Evolutionary conservation across 2,888 invertebrate genomes (phyloP).

Genomic region (Eledone cirrhosa): DNA sequence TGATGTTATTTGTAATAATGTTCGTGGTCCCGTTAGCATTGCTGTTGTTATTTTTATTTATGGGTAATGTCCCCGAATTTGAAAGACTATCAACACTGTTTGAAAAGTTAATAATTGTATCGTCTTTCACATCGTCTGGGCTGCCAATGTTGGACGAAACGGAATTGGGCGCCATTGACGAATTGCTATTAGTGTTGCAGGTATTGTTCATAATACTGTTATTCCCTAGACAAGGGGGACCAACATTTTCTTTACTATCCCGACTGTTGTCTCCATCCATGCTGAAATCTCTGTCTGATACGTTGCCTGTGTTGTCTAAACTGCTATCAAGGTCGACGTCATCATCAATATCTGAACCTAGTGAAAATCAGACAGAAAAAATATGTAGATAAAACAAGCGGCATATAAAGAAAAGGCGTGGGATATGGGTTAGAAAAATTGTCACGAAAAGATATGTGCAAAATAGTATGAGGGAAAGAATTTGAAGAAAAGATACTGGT

Average conservation of each 20-base stretch:
- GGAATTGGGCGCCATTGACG: slow-evolving; percentile 43
- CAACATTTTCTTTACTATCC: slow-evolving; percentile 48
- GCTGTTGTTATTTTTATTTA: slow-evolving; percentile 33
- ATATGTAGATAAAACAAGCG: too few relatives aligned
- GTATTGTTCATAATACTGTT: slow-evolving; percentile 67
- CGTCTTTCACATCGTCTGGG: slow-evolving; percentile 40
- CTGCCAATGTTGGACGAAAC: slow-evolving; percentile 34
- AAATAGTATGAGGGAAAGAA: too few relatives aligned
- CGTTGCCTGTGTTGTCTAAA: slow-evolving; percentile 51
- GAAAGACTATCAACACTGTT: slow-evolving; percentile 28
- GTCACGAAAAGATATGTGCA: too few relatives aligned
- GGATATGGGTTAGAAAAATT: slow-evolving; percentile 26
- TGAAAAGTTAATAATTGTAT: slow-evolving; percentile 21
- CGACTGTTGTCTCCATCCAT: slow-evolving; percentile 52
- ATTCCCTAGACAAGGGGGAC: slow-evolving; percentile 62
- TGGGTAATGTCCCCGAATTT: slow-evolving; percentile 29
- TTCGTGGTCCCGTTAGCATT: slow-evolving; percentile 36
- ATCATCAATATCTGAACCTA: slow-evolving; percentile 62
- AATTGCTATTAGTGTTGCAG: slow-evolving; percentile 70
- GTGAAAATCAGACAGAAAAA: too few relatives aligned
- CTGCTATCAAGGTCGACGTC: slow-evolving; percentile 59
- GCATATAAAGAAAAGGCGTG: background rate
- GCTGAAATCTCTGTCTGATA: slow-evolving; percentile 59
- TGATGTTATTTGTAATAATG: slow-evolving; percentile 34
- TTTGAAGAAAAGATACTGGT: too few relatives aligned